These are phyloP conservation scores for Drosophila varians DNA, from an alignment of 1,140 invertebrate genomes.

Conservation along the genomic window DNA sequence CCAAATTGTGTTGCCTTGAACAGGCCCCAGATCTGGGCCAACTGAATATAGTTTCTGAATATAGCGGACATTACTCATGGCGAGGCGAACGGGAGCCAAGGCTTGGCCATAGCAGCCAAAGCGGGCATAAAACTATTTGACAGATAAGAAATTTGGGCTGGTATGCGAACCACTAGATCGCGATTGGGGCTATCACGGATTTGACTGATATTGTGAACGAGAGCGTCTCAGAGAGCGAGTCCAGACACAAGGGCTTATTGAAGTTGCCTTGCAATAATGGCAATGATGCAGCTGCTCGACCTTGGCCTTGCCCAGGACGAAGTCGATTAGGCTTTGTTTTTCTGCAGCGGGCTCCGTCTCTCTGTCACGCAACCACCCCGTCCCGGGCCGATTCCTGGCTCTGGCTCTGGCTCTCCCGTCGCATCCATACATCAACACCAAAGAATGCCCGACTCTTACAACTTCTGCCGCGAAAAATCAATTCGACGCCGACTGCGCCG, in stretches of 20 bases:
- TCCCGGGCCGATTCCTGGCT: constrained; percentile 29
- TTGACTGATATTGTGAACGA: constrained; percentile 15
- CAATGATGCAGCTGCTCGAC: constrained; percentile 17
- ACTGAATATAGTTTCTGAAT: neutral
- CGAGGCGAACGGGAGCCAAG: neutral
- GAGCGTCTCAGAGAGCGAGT: constrained; percentile 3
- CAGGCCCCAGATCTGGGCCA: neutral
- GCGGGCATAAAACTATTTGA: constrained; percentile 14
- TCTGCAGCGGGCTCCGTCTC: constrained; percentile 10
- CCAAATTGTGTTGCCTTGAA: constrained; percentile 11
- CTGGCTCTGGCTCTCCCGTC: constrained; percentile 25
- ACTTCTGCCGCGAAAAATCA: constrained; percentile 72
- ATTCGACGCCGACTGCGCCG: constrained; percentile 67
- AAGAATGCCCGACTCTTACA: constrained; percentile 34
- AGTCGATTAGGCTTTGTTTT: constrained; percentile 3
- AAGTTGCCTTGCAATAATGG: neutral
- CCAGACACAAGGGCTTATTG: neutral
- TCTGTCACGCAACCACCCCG: neutral
- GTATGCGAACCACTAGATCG: constrained; percentile 31
- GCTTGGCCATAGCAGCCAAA: neutral
- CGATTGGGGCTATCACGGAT: constrained; percentile 64
- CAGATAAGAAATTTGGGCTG: constrained; percentile 41
- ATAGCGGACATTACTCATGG: constrained; percentile 41
- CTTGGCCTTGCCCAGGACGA: constrained; percentile 51
- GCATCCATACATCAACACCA: constrained; percentile 4